These are phyloP conservation scores for Poeciliopsis turrubarensis DNA, from an alignment of 2,113 vertebrate species.

Conservation along the genomic window DNA sequence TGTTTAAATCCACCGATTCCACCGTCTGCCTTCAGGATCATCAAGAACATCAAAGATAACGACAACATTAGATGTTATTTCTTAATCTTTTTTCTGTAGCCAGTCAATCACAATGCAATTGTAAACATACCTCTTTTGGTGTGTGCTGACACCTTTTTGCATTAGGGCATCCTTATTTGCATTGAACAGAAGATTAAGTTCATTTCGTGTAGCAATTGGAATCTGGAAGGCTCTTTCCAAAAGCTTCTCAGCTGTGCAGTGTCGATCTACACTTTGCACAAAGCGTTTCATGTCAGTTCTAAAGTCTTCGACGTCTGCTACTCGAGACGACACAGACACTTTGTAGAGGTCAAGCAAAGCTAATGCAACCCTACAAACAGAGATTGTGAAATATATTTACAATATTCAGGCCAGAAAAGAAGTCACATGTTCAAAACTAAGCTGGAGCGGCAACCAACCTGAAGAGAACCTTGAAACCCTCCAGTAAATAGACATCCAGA, in stretches of 20 bases:
- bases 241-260: constrained; percentile 77
- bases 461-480: constrained; percentile 91
- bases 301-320: constrained; percentile 80
- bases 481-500: constrained; percentile 86
- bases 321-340: constrained; percentile 73
- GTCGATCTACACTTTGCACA: constrained; percentile 76
- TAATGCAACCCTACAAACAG: constrained; percentile 81
- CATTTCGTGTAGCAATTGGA: constrained; percentile 83
- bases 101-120: not conserved
- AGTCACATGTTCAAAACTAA: not conserved
- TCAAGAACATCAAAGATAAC: not conserved
- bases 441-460: constrained; percentile 56
- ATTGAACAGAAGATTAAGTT: constrained; percentile 87
- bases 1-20: constrained; percentile 81
- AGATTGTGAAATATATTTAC: not conserved
- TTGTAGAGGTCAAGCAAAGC: constrained; percentile 85
- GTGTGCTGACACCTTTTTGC: constrained; percentile 82
- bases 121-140: constrained; percentile 82
- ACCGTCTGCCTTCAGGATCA: constrained; percentile 74
- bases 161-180: constrained; percentile 85
- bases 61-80: not conserved
- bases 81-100: not conserved
- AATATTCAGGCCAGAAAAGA: not conserved
- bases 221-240: constrained; percentile 85
- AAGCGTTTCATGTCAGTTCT: constrained; percentile 83